phyloP scores from a whole-genome alignment of 2,113 vertebrate species.

The Hydropotes inermis region DNA sequence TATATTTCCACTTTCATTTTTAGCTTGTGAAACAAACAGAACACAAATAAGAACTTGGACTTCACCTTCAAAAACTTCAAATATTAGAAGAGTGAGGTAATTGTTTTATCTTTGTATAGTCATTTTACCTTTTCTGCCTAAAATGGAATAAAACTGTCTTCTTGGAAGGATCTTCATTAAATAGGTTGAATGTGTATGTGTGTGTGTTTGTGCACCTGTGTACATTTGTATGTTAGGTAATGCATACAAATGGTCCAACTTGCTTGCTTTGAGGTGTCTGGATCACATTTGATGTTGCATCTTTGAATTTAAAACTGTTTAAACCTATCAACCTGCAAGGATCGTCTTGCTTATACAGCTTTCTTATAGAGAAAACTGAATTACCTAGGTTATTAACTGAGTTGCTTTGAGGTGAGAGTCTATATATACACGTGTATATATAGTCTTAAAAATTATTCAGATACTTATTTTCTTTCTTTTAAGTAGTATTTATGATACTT shows the following conservation, averaged over 20 bases:
- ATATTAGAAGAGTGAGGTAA: neutral
- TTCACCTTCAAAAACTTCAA: neutral
- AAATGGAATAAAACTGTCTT: neutral
- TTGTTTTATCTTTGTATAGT: neutral
- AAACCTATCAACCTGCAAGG: neutral
- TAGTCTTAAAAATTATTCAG: neutral
- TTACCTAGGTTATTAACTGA: no score
- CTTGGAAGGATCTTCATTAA: neutral
- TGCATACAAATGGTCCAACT: neutral
- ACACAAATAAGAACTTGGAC: neutral
- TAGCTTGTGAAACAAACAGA: neutral
- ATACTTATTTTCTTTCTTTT: neutral
- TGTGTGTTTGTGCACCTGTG: neutral
- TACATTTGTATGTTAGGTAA: neutral
- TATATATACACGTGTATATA: neutral
- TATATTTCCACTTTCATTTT: neutral
- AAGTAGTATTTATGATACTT: neutral
- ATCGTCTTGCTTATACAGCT: neutral
- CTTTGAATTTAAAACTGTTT: neutral
- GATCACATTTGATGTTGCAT: neutral
- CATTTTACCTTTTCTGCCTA: neutral
- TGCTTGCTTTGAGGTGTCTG: neutral
- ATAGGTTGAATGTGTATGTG: accelerated
- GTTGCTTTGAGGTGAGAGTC: neutral
- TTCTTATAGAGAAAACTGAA: neutral